Conservation (phyloP, 2,888 invertebrate genomes). For the Saturnia japonica region DNA sequence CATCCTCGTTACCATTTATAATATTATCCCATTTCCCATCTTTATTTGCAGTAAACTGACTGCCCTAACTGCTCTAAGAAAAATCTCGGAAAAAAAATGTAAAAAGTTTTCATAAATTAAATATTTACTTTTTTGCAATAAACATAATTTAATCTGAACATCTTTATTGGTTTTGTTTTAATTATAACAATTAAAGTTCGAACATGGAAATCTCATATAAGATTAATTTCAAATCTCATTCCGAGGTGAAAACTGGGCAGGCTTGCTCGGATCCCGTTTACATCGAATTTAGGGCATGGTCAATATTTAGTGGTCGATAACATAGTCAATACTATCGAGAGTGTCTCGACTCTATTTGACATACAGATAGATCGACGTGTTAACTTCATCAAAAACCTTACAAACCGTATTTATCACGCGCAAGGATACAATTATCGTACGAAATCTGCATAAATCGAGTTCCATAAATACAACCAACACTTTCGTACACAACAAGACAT, state of each 20-base stretch:
- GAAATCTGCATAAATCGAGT: background rate
- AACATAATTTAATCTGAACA: background rate
- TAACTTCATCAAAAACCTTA: background rate
- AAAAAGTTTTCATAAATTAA: background rate
- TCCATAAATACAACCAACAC: background rate
- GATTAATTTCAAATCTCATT: background rate
- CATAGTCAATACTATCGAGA: background rate
- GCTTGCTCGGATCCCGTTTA: background rate
- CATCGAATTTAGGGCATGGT: background rate
- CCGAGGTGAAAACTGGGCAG: background rate
- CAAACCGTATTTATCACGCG: background rate
- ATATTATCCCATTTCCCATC: background rate
- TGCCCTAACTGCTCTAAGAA: background rate
- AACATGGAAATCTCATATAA: background rate
- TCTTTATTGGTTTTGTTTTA: background rate
- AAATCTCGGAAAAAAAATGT: background rate
- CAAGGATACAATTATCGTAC: background rate
- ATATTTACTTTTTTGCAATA: background rate
- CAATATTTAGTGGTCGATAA: background rate
- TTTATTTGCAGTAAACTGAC: background rate
- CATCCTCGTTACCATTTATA: background rate
- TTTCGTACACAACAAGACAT: conserved; percentile 19
- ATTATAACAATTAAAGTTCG: background rate
- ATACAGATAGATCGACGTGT: background rate
- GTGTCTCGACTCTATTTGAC: background rate